phyloP scores from a whole-genome alignment of 2,797 vertebrate genomes.

The Lophotriccus pileatus region DNA sequence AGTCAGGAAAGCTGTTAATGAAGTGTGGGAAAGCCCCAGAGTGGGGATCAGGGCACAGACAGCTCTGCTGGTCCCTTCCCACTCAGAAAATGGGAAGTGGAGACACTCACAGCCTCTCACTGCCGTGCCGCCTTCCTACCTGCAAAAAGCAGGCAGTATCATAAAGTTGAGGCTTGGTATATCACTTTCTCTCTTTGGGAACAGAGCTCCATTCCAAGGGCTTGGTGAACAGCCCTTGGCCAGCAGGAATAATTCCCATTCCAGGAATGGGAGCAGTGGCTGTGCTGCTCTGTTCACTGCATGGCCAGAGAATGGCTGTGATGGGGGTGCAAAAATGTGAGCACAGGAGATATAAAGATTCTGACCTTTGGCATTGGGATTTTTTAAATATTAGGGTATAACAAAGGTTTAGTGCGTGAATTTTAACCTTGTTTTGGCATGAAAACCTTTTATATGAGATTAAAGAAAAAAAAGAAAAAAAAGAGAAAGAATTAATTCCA shows the following conservation, averaged over 20 bases:
- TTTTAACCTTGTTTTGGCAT: background rate
- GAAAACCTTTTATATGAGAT: background rate
- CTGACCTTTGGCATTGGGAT: background rate
- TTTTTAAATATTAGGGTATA: background rate
- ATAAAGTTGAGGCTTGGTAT: background rate
- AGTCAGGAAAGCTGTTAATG: background rate
- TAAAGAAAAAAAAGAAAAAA: background rate
- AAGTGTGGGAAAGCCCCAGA: background rate
- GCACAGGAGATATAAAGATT: background rate
- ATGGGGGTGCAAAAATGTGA: background rate
- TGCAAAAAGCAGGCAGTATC: background rate
- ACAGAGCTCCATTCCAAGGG: background rate
- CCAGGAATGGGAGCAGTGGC: background rate
- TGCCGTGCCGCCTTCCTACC: background rate
- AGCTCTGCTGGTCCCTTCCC: background rate
- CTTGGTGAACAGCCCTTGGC: background rate
- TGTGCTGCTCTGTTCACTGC: background rate
- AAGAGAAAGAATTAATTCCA: background rate
- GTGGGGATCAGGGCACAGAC: background rate
- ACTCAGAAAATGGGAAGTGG: background rate
- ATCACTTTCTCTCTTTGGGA: background rate
- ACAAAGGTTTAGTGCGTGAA: background rate
- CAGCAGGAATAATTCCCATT: background rate
- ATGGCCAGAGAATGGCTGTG: background rate
- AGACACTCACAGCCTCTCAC: background rate